These are phyloP conservation scores for Galaxias olidus DNA, from an alignment of 2,797 vertebrate genomes.

Conservation along the genomic window DNA sequence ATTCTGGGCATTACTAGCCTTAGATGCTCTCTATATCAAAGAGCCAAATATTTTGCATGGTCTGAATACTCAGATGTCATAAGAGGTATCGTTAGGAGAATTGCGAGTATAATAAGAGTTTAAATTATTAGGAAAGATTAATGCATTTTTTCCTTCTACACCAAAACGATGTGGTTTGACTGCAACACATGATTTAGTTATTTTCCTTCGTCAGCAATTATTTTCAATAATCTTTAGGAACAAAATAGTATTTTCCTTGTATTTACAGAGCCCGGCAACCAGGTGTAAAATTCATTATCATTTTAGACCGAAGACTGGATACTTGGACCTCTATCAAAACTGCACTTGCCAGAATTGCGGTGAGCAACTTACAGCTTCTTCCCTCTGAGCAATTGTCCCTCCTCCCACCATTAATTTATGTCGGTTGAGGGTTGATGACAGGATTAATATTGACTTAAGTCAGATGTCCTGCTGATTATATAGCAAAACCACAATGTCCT, in stretches of 20 bases:
- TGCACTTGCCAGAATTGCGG: slow-evolving; percentile 90
- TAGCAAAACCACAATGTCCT: too few species aligned
- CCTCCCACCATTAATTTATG: not conserved
- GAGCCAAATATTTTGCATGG: slow-evolving; percentile 20
- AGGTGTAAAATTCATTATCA: slow-evolving; percentile 90
- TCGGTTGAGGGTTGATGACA: not conserved
- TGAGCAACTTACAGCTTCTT: slow-evolving; percentile 66
- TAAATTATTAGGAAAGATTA: too few species aligned
- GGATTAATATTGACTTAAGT: not conserved
- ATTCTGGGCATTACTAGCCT: slow-evolving; percentile 59
- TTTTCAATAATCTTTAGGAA: too few species aligned
- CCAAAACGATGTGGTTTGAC: too few species aligned
- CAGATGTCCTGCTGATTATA: too few species aligned
- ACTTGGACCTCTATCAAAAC: slow-evolving; percentile 95
- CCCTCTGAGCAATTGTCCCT: not conserved
- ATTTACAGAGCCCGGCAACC: slow-evolving; percentile 82
- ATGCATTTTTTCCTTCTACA: too few species aligned
- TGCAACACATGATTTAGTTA: too few species aligned
- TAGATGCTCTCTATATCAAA: slow-evolving; percentile 27
- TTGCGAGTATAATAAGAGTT: too few species aligned
- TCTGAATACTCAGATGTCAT: not conserved
- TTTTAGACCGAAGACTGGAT: slow-evolving; percentile 94
- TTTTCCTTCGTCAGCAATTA: too few species aligned
- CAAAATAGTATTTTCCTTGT: slow-evolving; percentile 15
- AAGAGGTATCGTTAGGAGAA: too few species aligned